phyloP scores from a whole-genome alignment of 2,113 vertebrate species.

The Actinemys pallida region DNA sequence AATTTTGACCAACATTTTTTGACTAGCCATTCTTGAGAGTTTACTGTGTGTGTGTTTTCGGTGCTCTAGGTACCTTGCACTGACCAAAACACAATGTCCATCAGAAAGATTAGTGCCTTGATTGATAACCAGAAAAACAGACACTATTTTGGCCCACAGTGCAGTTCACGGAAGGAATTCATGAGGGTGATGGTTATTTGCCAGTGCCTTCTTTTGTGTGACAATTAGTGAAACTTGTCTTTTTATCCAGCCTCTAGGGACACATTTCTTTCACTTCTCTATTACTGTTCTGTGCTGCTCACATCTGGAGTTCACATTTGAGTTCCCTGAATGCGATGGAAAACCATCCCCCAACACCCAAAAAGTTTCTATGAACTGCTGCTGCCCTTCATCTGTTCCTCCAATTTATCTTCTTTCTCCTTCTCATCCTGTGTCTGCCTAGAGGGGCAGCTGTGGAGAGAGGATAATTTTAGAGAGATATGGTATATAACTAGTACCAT shows the following conservation, averaged over 20 bases:
- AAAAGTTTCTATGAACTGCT: neutral
- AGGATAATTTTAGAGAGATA: conserved; percentile 39
- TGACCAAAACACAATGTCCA: neutral
- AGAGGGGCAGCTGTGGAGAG: conserved; percentile 16
- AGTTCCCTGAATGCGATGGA: neutral
- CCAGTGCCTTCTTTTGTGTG: neutral
- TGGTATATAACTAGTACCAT: conserved; percentile 35
- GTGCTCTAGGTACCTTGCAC: neutral
- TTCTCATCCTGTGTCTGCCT: neutral
- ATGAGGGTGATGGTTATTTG: neutral
- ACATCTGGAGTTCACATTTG: neutral
- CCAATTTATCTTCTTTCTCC: neutral
- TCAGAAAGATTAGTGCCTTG: neutral
- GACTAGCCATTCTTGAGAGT: neutral
- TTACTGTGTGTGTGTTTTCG: neutral
- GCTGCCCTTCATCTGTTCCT: neutral
- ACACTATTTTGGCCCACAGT: neutral
- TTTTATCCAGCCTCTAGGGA: neutral
- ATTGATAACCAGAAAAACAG: neutral
- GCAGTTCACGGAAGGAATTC: neutral
- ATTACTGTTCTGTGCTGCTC: neutral
- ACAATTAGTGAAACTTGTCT: neutral
- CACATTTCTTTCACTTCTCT: neutral
- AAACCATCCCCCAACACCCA: neutral
- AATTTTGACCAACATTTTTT: neutral